phyloP scores from a whole-genome alignment of 1,140 invertebrate genomes.

The Cherax quadricarinatus region DNA sequence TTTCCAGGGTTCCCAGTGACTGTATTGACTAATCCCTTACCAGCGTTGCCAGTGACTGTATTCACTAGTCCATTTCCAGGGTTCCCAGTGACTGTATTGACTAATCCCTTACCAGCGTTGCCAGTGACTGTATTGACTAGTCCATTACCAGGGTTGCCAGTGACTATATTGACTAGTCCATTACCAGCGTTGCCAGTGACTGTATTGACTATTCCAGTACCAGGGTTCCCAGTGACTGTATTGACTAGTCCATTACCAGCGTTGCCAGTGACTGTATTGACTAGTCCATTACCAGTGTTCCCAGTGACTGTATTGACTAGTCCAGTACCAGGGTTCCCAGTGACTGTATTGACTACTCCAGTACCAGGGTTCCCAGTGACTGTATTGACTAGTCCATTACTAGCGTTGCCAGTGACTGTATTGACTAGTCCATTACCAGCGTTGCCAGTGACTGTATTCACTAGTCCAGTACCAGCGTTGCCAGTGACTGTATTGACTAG shows the following conservation, averaged over 20 bases:
- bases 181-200: background rate
- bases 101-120: background rate
- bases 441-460: background rate
- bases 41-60: background rate
- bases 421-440: constrained; percentile 16
- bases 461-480: background rate
- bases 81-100: constrained; percentile 6
- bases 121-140: constrained; percentile 4
- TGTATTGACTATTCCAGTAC: constrained; percentile 23
- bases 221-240: background rate
- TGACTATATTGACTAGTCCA: constrained; percentile 20
- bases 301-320: constrained; percentile 4
- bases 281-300: constrained; percentile 1
- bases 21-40: constrained; percentile 23
- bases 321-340: background rate
- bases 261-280: constrained; percentile 1
- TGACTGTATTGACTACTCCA: constrained; percentile 17
- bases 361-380: background rate
- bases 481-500: constrained; percentile 4
- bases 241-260: constrained; percentile 16
- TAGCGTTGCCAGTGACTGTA: background rate
- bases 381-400: constrained; percentile 29
- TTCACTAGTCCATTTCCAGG: constrained; percentile 2
- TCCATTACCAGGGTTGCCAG: background rate
- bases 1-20: background rate